phyloP scores from a whole-genome alignment of 2,113 vertebrate genomes.

The Cygnus atratus region DNA sequence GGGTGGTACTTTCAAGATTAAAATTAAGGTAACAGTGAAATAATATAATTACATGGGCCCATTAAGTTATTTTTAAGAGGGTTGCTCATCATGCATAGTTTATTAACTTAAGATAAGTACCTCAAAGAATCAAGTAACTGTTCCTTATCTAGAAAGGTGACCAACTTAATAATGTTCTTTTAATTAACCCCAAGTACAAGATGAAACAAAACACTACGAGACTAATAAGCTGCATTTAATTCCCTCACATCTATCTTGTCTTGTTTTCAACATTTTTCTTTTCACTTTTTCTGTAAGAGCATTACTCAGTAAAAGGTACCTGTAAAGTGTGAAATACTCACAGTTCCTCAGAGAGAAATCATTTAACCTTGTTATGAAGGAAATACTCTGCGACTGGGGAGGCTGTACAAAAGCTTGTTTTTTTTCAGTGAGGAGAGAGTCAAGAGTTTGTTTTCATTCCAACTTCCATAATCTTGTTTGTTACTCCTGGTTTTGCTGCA shows the following conservation, averaged over 20 bases:
- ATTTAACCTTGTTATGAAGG: not conserved
- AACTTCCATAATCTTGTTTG: not conserved
- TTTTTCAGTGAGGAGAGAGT: not conserved
- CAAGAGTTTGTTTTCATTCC: not conserved
- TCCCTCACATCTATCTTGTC: not conserved
- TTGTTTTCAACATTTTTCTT: not conserved
- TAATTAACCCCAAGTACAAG: not conserved
- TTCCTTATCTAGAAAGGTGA: not conserved
- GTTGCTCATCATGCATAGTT: not conserved
- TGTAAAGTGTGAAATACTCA: not conserved
- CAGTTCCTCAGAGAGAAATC: not conserved
- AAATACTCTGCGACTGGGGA: not conserved
- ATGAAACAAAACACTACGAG: not conserved
- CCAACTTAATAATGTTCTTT: not conserved
- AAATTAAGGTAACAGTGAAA: conserved; percentile 80
- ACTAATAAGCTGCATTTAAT: not conserved
- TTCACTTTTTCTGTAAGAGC: not conserved
- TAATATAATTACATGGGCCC: not conserved
- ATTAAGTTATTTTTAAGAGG: not conserved
- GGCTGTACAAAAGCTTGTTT: not conserved
- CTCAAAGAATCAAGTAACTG: not conserved
- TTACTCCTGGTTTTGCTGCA: not conserved
- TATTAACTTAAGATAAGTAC: not conserved
- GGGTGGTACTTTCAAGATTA: conserved; percentile 85
- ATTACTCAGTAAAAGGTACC: not conserved